A percentile compares a stretch with the other conserved stretches of the same genome.
These are phyloP conservation scores for Alcedo quadribrachys DNA, from an alignment of 2,797 vertebrate species.

Conservation along the genomic window DNA sequence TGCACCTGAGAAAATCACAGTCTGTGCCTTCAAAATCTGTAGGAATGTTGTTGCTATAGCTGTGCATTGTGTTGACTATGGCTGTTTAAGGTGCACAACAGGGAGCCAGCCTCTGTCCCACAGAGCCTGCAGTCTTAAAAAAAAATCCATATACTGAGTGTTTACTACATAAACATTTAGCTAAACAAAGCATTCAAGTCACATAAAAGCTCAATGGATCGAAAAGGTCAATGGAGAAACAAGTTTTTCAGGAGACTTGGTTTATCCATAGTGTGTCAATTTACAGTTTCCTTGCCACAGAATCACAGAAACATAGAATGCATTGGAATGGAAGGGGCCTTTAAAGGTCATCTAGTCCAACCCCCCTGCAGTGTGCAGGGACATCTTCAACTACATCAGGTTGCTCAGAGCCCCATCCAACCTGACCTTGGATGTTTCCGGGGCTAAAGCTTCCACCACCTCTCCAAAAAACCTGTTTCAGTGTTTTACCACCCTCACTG, in stretches of 20 bases:
- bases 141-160: neutral
- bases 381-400: neutral
- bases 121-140: neutral
- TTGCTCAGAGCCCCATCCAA: neutral
- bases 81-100: neutral
- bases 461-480: neutral
- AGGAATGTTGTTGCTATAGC: slow-evolving; percentile 4
- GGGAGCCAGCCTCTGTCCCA: neutral
- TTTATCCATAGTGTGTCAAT: neutral
- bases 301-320: neutral
- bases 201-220: neutral
- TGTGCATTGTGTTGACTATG: neutral
- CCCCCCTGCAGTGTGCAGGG: neutral
- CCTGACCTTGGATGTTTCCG: neutral
- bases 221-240: slow-evolving; percentile 38
- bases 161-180: slow-evolving; percentile 43
- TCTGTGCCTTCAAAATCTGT: neutral
- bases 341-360: neutral
- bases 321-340: neutral
- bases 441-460: neutral
- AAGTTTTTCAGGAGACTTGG: neutral
- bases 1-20: neutral
- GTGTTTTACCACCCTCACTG: neutral
- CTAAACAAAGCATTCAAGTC: slow-evolving; percentile 17
- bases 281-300: neutral